phyloP scores from a whole-genome alignment of 2,888 invertebrate genomes.

The Diloba caeruleocephala region DNA sequence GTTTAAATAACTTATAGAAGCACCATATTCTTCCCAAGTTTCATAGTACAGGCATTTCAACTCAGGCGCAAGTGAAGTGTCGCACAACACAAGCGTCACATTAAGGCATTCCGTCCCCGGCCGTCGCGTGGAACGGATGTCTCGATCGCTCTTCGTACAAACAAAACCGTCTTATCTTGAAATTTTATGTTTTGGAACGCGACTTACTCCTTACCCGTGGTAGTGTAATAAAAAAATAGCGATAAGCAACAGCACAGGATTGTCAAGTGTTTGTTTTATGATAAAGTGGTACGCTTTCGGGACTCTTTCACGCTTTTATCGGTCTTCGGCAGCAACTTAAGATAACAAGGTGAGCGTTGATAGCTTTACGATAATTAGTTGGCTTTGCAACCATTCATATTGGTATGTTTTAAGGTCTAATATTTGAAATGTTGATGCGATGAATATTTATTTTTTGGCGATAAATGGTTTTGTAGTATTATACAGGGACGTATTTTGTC shows the following conservation, averaged over 20 bases:
- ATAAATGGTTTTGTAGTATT: no score
- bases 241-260: constrained; percentile 63
- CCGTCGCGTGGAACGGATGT: constrained; percentile 68
- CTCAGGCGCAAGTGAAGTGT: constrained; percentile 71
- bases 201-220: constrained; percentile 55
- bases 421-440: constrained; percentile 15
- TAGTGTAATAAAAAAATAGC: constrained; percentile 72
- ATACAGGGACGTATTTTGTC: constrained; percentile 3
- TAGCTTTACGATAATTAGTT: constrained; percentile 85
- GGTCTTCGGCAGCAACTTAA: constrained; percentile 73
- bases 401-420: constrained; percentile 49
- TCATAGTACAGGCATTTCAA: constrained; percentile 57
- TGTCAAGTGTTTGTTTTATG: constrained; percentile 79
- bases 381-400: constrained; percentile 57
- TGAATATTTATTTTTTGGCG: not conserved
- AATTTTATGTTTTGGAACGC: constrained; percentile 68
- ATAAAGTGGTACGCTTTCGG: constrained; percentile 72
- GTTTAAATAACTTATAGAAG: no score
- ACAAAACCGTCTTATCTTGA: constrained; percentile 62
- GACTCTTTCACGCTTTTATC: constrained; percentile 70
- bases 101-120: constrained; percentile 74
- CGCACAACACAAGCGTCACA: constrained; percentile 49
- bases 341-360: constrained; percentile 87
- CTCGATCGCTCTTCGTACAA: constrained; percentile 25
- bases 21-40: constrained; percentile 28